phyloP scores from a whole-genome alignment of 2,113 vertebrate species.

The Phrynosoma platyrhinos region DNA sequence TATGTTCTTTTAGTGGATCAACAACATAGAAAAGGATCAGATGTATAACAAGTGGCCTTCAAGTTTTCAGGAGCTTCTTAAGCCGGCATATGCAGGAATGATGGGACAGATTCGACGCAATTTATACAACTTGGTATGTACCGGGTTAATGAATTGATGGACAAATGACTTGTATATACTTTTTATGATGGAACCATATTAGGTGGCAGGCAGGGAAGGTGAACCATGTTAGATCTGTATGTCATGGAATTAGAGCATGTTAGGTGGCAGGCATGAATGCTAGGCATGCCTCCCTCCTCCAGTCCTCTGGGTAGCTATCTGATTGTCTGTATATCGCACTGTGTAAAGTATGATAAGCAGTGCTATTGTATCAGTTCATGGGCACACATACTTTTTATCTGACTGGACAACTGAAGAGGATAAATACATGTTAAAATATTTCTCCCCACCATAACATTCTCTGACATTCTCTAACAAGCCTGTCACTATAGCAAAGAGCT shows the following conservation, averaged over 20 bases:
- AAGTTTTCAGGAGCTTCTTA: conserved; percentile 88
- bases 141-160: neutral
- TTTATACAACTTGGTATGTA: conserved; percentile 93
- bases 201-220: too few relatives aligned
- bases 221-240: too few relatives aligned
- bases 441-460: too few relatives aligned
- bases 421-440: neutral
- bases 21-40: conserved; percentile 91
- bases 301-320: neutral
- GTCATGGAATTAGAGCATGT: too few relatives aligned
- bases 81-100: conserved; percentile 86
- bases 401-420: neutral
- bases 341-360: neutral
- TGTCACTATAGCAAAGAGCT: neutral
- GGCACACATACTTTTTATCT: neutral
- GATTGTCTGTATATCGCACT: neutral
- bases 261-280: neutral
- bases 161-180: neutral
- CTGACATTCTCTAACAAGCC: neutral
- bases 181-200: neutral
- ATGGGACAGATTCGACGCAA: conserved; percentile 91
- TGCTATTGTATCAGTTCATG: neutral
- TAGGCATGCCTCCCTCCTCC: neutral
- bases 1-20: conserved; percentile 88
- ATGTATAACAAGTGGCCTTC: conserved; percentile 88